These are phyloP conservation scores for Decapterus maruadsi DNA, from an alignment of 2,797 vertebrate species.

Conservation along the genomic window DNA sequence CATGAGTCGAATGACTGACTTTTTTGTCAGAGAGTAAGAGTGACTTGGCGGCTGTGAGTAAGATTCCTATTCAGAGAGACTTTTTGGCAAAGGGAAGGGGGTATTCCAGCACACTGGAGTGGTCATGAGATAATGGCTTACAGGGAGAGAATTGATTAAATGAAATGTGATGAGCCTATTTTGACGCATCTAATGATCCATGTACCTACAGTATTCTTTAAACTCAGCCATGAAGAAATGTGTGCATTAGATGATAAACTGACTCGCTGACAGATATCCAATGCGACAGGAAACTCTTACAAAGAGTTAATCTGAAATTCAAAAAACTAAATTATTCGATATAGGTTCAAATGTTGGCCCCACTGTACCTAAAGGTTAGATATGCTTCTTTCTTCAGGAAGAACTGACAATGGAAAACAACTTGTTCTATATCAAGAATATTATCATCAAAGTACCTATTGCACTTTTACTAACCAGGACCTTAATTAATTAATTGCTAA, in stretches of 20 bases:
- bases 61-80: conserved; percentile 35
- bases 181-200: conserved; percentile 6
- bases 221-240: conserved; percentile 1
- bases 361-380: background rate
- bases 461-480: background rate
- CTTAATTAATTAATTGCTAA: conserved; percentile 29
- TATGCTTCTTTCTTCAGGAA: background rate
- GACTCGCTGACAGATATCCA: conserved; percentile 12
- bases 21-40: conserved; percentile 78
- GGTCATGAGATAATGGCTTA: conserved; percentile 34
- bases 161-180: conserved; percentile 32
- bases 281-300: background rate
- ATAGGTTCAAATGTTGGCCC: background rate
- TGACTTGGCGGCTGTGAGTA: conserved; percentile 63
- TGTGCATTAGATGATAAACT: background rate
- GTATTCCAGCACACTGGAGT: conserved; percentile 47
- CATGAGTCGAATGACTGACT: conserved; percentile 76
- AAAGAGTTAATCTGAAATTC: background rate
- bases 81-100: conserved; percentile 18
- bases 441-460: background rate
- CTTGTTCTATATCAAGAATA: background rate
- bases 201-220: conserved; percentile 3
- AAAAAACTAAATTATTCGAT: background rate
- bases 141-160: conserved; percentile 46
- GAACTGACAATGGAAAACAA: background rate